Evolutionary conservation across 2,113 vertebrate species (phyloP), one percentile per base, ranked within the genome.

Genomic region (Balaeniceps rex): DNA sequence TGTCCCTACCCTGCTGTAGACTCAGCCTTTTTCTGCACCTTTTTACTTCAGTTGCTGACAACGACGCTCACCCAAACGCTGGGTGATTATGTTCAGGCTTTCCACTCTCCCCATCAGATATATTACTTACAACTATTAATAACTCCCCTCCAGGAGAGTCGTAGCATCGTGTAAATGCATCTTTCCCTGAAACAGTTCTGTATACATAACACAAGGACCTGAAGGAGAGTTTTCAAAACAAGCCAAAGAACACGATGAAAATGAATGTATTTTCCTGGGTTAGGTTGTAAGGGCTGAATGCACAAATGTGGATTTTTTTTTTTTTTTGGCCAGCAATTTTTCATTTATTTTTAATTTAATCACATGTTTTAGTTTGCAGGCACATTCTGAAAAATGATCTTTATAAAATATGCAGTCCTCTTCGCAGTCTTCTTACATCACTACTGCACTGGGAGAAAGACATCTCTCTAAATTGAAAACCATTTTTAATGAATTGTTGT

Each of bases 371-470:
- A 95, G 82, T 93, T 93, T 93, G 92, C 75, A 91, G 89, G 84
- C 88, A 91, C 75, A 63, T 71, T 68, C 89, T 91, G 88, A 93
- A 92, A 89, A 95, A 97, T 93, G 34, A 49, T 87, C 87, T 81
- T 74, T 94, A 96, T 94, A 91, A 96, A 96, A 97, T 93, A 96
- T 94, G 93, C 89, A 97, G 54, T 69, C n/a, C 38, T 91, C 63
- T 83, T 83, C 2, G 24, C 70, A 44, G 64, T 28, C 83, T 69
- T 93, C 80, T 90, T 89, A 76, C 82, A 95, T 91, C 77, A 85
- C 86, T 76, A 36, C 58, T 65, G 93, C 55, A 36, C 77, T 83
- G 83, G 74, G 72, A 93, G 92, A 91, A 66, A 86, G 94, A 78
- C 87, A 74, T 87, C 42, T 90, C 79, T 90, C n/a, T 58, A 88